Evolutionary conservation across 2,797 vertebrate genomes (phyloP), one percentile per base, ranked within the genome.

Genomic region (Falco peregrinus): DNA sequence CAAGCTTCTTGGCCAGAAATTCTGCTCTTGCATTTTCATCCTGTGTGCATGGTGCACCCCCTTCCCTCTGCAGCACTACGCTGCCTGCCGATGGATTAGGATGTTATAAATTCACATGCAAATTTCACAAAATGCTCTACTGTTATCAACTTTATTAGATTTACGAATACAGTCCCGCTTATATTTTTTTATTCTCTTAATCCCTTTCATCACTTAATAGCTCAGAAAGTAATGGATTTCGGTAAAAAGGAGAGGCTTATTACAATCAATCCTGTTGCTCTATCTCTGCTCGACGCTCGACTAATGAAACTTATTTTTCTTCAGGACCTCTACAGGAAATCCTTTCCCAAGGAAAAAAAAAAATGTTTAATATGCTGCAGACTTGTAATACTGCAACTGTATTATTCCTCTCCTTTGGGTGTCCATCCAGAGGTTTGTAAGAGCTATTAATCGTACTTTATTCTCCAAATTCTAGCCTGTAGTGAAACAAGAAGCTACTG

Each of bases 141-240:
- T 94, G 93, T 97, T 97, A 97, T 95, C 97, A 96, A 97, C 97
- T 97, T 97, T 97, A 98, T 97, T 97, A 98, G 97, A 96, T 97
- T 97, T 97, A 96, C 57, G 61, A 97, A 97, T 96, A 96, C 96
- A 95, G 94, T 88, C 97, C 91, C 10, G 84, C 97, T 97, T 98
- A 95, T 95, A 77, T 95, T 96, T 97, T 97, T 95, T 94, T 84
- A 97, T 97, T 97, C 96, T 97, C 96, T 96, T 97, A 98, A 98
- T 98, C 97, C 96, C 94, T 97, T 98, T 98, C 97, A 98, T 97
- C 97, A 96, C 96, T 97, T 98, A 98, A 98, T 97, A 98, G 97
- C 96, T 97, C 93, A 97, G 96, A 96, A 98, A 98, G 96, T 94
- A 97, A 98, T 95, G 96, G 97, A 97, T 97, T 98, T 98, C 81